Evolutionary conservation across 1,140 invertebrate species (phyloP), one percentile per base, ranked within the genome.

Genomic region (Drosophila ananassae): DNA sequence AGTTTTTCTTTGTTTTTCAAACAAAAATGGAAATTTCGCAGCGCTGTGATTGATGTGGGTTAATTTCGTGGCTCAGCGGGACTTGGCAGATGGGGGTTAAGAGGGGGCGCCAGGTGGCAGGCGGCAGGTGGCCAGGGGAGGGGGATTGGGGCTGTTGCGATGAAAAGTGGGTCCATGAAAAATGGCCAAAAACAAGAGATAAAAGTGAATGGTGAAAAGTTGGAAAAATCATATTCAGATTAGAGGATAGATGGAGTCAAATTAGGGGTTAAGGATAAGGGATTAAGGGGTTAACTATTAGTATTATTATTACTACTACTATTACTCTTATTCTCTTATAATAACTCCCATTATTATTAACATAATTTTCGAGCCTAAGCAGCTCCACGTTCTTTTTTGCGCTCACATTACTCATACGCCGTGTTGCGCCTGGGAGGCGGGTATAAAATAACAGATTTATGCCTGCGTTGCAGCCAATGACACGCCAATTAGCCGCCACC

Each of bases 381-480:
- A 17, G 17, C 17, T 17, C 17, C 17, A 17, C 17, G 17, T 17
- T 17, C 17, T 17, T 50, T 51, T 55, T 34, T 52, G 37, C 58
- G 82, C 55, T 76, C 78, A 87, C 72, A 87, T 87, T 87, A 87
- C 82, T 87, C 82, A 87, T 87, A 80, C 82, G 79, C 78, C 83
- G 62, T 66, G 83, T 76, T 87, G 82, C 78, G 81, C 82, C 81
- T 73, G 57, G 53, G 34, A 57, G 60, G 66, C 64, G 71, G 61
- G 78, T 89, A 83, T 89, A 89, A 89, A 89, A 89, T 89, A 89
- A 89, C 83, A 89, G 84, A 89, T 89, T 89, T 89, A 89, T 89
- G 84, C 84, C 76, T 79, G 77, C 79, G 75, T 89, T 79, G 67
- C 84, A 77, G 73, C 73, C 87, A 90, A 90, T 90, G 87, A 90